Evolutionary conservation across 2,888 invertebrate genomes (phyloP), one percentile per base, ranked within the genome.

Genomic region (Pollenia angustigena): DNA sequence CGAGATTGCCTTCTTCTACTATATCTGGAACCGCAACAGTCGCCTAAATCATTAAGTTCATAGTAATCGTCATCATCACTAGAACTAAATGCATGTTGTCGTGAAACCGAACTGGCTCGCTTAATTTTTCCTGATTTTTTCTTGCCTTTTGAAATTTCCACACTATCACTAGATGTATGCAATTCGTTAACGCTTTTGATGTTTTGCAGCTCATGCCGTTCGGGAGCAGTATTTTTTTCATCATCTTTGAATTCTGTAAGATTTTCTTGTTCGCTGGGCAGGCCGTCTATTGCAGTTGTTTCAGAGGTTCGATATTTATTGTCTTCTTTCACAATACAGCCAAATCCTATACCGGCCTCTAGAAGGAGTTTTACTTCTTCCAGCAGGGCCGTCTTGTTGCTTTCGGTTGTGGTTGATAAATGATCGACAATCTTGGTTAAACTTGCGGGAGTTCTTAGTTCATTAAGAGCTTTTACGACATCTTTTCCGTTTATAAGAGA

Each of bases 341-440:
- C 82, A 44, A 52, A 62, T 14, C 64, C 50, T 9, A 81, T 66
- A 16, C 81, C 81, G 23, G 56, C 74, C 4, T 81, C 58, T 12
- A 81, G n/a, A 48, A 66, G 42, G 11, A 1, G 12, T 74, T 74
- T 66, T 14, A 54, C 46, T 1, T 4, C 16, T 52, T 74, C 44
- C 8, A 16, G 7, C 44, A 75, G 16, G 9, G 18, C 16, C 1
- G 74, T 48, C 4, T 58, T 58, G n/a, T 66, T 66, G 1, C 12
- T n/a, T 23, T 68, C 6, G 4, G n/a, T 58, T 0, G 44, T 75
- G 10, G n/a, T 1, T 12, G 50, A n/a, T 11, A 81, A 56, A 42
- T 68, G 10, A 9, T 54, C 40, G 0, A 81, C 50, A 46, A 81
- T 81, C 0, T 75, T 50, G 0, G 1, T 44, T 58, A 75, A 68